These are phyloP conservation scores for Felis chaus DNA, from an alignment of 2,113 vertebrate genomes.

Conservation along the genomic window DNA sequence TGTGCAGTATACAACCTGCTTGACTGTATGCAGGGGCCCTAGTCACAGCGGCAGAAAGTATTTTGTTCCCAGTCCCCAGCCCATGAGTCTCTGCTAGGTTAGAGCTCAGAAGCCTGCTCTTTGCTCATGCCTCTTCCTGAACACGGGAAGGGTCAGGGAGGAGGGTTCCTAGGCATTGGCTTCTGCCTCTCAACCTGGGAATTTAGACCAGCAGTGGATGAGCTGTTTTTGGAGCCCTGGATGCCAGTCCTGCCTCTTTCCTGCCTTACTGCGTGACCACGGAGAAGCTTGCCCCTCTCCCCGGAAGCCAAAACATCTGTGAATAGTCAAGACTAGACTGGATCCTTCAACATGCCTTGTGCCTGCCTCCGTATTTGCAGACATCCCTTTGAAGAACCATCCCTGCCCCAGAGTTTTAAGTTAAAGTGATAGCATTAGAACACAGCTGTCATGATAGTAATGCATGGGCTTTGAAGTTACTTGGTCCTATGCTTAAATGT, in stretches of 20 bases:
- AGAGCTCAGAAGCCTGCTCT: neutral
- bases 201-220: neutral
- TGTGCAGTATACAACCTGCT: neutral
- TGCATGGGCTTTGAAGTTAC: neutral
- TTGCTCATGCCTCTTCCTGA: neutral
- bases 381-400: neutral
- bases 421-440: neutral
- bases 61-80: neutral
- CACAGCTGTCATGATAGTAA: neutral
- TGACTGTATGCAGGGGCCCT: neutral
- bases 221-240: neutral
- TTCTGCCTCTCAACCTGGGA: neutral
- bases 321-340: neutral
- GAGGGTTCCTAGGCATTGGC: neutral
- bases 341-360: neutral
- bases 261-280: neutral
- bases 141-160: neutral
- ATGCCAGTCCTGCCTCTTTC: neutral
- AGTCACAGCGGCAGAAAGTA: neutral
- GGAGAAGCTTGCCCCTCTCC: rapidly evolving
- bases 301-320: neutral
- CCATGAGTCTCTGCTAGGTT: neutral
- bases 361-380: neutral
- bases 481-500: neutral
- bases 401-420: neutral